Evolutionary conservation across 2,888 invertebrate species (phyloP), one percentile per base, ranked within the genome.

Genomic region (Eristalis pertinax): DNA sequence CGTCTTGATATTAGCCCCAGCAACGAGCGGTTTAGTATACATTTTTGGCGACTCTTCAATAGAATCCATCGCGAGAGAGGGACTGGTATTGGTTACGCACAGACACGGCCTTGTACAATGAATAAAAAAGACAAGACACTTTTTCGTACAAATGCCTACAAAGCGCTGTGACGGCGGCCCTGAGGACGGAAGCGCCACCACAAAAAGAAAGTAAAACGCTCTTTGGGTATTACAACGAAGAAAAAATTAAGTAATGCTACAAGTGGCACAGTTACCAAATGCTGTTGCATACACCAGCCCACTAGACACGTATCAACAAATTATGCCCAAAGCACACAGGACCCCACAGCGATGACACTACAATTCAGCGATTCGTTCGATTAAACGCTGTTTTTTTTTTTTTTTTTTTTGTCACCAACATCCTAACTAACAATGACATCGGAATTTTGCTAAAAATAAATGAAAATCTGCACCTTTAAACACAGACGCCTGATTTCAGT

Each of bases 251-350:
- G 83, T 83, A 86, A 83, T 83, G 86, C 86, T 78, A 86, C 82
- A 86, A 86, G 86, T 86, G 78, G 83, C 86, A 83, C 82, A 83
- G 74, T 86, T 82, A 82, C 78, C 78, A 86, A 86, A 75, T 70
- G 64, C 77, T 75, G 74, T 86, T 78, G 78, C 75, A 78, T 68
- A 82, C 60, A 29, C 43, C 76, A 43, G 72, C 11, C 19, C 19
- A n/a, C 50, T 19, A 68, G 5, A 26, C 29, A 29, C 15, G 50
- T 50, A 67, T 29, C 38, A 35, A 26, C 41, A 50, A 63, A 26
- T 62, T 43, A 19, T 35, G 38, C 15, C 32, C 26, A n/a, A n/a
- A n/a, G n/a, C 5, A n/a, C 8, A 65, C 11, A 32, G 32, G 50
- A 64, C 11, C 13, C 24, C 62, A 13, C n/a, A 24, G 11, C 2